Percentiles rank a stretch among this genome's conserved stretches.
phyloP scores from a whole-genome alignment of 1,140 invertebrate genomes.

The Drosophila ironensis region DNA sequence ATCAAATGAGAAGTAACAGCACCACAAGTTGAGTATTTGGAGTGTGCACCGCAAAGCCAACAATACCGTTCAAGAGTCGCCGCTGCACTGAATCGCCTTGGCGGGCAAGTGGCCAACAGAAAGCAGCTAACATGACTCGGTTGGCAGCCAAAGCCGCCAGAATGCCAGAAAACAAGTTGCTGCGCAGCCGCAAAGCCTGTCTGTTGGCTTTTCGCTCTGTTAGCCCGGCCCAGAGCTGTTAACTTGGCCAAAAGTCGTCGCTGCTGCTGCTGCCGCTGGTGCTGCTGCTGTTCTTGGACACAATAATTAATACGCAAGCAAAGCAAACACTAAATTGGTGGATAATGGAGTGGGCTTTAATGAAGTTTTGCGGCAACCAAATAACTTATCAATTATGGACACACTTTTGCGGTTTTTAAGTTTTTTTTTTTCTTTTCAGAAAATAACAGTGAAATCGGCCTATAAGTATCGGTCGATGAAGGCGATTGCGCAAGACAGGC shows the following conservation, averaged over 20 bases:
- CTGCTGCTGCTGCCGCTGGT: no score
- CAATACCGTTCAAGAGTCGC: conserved; percentile 81
- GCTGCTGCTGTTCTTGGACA: conserved; percentile 2
- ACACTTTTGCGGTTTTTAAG: conserved; percentile 36
- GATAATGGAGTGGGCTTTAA: conserved; percentile 19
- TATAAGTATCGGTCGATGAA: conserved; percentile 13
- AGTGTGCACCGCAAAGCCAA: conserved; percentile 59
- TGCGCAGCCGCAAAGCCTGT: conserved; percentile 56
- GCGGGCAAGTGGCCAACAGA: conserved; percentile 48
- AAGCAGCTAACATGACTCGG: conserved; percentile 12
- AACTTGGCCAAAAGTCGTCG: neutral
- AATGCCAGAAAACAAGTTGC: conserved; percentile 32
- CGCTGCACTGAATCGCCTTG: conserved; percentile 75
- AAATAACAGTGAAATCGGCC: conserved; percentile 28
- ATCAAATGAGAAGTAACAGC: neutral
- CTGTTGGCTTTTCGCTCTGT: conserved; percentile 19
- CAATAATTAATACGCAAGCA: conserved; percentile 6
- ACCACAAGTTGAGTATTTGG: conserved; percentile 12
- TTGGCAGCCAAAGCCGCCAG: neutral
- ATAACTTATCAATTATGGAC: conserved; percentile 39
- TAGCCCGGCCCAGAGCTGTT: conserved; percentile 21
- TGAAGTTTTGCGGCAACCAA: conserved; percentile 11
- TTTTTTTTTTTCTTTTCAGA: neutral
- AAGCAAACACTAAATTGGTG: conserved; percentile 8
- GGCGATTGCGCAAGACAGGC: no score